Base-by-base conservation (phyloP, 2,888 invertebrate species). In the Aelia acuminata region DNA sequence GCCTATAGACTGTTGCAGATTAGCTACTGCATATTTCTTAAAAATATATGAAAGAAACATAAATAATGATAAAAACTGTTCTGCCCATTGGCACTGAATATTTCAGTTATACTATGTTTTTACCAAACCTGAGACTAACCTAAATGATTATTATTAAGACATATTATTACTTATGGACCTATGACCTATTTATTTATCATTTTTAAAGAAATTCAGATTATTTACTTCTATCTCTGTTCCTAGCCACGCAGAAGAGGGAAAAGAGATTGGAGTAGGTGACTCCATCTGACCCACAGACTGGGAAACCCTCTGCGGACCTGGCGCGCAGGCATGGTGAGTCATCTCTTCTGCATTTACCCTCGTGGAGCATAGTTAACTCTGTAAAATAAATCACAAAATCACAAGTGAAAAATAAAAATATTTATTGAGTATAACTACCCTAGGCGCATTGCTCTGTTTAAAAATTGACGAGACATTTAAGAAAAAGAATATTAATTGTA, bases 201-300 rank as follows among this genome's bases (percentile, higher is more conserved):
- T 49, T 49, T 49, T 15, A 49, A 4, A n/a, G n/a, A 39, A 75
- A 31, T 70, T 22, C 5, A 31, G 7, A 10, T 5, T 88, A 89
- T 85, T 89, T 89, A 90, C 90, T 35, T 15, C 84, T 88, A 57
- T 90, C 90, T 31, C 84, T 85, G 48, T 63, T 85, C 22, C 90
- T 43, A n/a, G 88, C 86, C 4, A 89, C 84, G 87, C 90, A 90
- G 84, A 85, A 86, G 39, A 90, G 88, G 10, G 89, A 88, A 10
- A 20, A 22, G 70, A 95, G 96, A 89, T 95, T 95, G 90, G 94
- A 93, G 92, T 96, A 96, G 48, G 96, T 96, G 91, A 94, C 94
- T 92, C 95, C 95, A 92, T 96, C 96, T 90, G 94, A 94, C 89
- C 95, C 96, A 92, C 96, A 96, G 89, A 96, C 93, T 35, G 91